These are phyloP conservation scores for Apotomis betuletana DNA, from an alignment of 2,888 invertebrate genomes.

Conservation along the genomic window DNA sequence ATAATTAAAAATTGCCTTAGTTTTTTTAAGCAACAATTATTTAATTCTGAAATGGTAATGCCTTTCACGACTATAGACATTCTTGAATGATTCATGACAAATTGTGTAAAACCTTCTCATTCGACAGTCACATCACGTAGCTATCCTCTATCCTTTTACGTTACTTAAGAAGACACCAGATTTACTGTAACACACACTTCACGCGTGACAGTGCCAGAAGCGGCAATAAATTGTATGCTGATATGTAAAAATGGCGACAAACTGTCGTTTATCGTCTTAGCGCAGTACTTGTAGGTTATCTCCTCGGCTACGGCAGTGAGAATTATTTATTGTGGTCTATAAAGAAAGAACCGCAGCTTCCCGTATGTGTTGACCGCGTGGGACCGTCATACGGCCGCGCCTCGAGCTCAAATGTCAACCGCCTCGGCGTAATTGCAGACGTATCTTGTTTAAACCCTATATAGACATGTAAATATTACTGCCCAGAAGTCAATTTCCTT, in stretches of 20 bases:
- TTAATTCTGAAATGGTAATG: neutral
- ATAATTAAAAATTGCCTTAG: too few relatives aligned
- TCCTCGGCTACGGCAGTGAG: constrained; percentile 49
- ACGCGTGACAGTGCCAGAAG: constrained; percentile 63
- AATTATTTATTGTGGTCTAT: constrained; percentile 61
- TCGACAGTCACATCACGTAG: constrained; percentile 58
- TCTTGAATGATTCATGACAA: constrained; percentile 28
- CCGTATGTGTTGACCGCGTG: constrained; percentile 59
- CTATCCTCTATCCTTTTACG: constrained; percentile 59
- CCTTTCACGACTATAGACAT: constrained; percentile 7
- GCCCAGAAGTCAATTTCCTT: constrained; percentile 44
- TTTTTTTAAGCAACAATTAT: neutral
- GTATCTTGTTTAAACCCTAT: constrained; percentile 63
- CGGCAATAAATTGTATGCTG: constrained; percentile 68
- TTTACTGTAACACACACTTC: constrained; percentile 61
- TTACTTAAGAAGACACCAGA: constrained; percentile 53
- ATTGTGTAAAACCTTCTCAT: constrained; percentile 1
- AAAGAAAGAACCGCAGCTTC: constrained; percentile 71
- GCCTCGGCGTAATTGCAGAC: constrained; percentile 66
- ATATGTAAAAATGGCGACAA: constrained; percentile 69
- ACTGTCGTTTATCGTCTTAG: constrained; percentile 65
- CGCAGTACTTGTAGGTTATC: constrained; percentile 56
- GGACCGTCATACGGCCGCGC: constrained; percentile 57
- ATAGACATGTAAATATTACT: constrained; percentile 50
- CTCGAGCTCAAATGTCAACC: constrained; percentile 73